Percentiles rank a stretch among this genome's conserved stretches.
Conservation (phyloP, 1,140 invertebrate species). For the Heliothis virescens region DNA sequence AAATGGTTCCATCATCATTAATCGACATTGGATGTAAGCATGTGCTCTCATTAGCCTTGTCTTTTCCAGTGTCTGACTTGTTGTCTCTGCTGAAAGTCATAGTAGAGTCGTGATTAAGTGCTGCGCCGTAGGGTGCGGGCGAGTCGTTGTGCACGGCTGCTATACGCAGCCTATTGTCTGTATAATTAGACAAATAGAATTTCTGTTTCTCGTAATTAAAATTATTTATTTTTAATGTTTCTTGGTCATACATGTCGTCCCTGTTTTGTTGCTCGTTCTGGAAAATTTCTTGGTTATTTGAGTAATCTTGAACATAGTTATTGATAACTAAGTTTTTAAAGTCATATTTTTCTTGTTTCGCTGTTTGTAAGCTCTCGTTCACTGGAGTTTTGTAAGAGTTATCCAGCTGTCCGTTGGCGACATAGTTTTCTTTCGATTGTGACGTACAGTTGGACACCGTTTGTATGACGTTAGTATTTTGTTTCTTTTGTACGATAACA, state of each 20-base stretch:
- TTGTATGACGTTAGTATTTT: conserved; percentile 48
- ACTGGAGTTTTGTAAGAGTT: conserved; percentile 55
- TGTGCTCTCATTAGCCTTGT: conserved; percentile 29
- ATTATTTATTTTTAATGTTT: conserved; percentile 53
- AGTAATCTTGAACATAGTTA: conserved; percentile 61
- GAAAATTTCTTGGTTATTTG: conserved; percentile 54
- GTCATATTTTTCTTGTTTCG: conserved; percentile 68
- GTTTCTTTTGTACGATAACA: conserved; percentile 67
- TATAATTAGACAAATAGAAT: conserved; percentile 54
- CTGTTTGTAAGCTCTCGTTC: conserved; percentile 30
- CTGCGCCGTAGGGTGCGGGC: neutral
- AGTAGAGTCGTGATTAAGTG: conserved; percentile 23
- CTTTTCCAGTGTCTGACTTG: conserved; percentile 45
- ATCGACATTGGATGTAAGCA: conserved; percentile 30
- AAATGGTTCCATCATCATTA: conserved; percentile 4
- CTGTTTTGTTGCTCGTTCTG: conserved; percentile 53
- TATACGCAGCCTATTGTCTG: conserved; percentile 42
- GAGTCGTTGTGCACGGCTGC: conserved; percentile 34
- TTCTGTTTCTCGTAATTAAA: conserved; percentile 59
- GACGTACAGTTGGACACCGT: conserved; percentile 13
- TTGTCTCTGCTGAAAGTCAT: conserved; percentile 36
- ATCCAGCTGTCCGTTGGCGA: conserved; percentile 58
- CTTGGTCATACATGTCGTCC: conserved; percentile 54
- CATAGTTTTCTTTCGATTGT: conserved; percentile 57
- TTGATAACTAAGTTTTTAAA: conserved; percentile 70